Evolutionary conservation across 2,888 invertebrate genomes (phyloP).

Genomic region (Oxyteleia sp.): DNA sequence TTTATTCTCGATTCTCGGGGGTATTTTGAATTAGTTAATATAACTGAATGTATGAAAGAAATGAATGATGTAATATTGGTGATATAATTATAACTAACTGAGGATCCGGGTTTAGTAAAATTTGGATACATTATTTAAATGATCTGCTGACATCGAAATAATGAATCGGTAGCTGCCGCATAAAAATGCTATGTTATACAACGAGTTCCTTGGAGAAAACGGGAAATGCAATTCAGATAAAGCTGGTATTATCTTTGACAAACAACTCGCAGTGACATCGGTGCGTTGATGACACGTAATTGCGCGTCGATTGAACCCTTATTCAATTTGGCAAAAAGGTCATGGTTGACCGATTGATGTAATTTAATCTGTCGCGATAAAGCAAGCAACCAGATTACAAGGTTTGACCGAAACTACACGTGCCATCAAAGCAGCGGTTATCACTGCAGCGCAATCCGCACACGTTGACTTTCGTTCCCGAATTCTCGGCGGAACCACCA

Average conservation of each 20-base stretch:
- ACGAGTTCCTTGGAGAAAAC: slow-evolving; percentile 52
- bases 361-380: neutral
- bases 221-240: slow-evolving; percentile 27
- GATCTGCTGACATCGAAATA: slow-evolving; percentile 40
- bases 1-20: no score
- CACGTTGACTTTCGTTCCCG: slow-evolving; percentile 20
- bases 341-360: neutral
- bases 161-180: slow-evolving; percentile 38
- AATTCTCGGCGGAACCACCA: slow-evolving; percentile 51
- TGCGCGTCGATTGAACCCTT: neutral
- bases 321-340: neutral
- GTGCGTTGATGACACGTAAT: neutral
- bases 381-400: no score
- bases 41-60: no score
- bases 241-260: slow-evolving; percentile 2
- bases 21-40: neutral
- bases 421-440: neutral
- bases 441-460: neutral
- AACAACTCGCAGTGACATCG: neutral
- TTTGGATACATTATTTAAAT: slow-evolving; percentile 46
- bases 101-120: slow-evolving; percentile 25
- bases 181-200: slow-evolving; percentile 22
- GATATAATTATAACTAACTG: slow-evolving; percentile 23
- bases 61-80: no score
- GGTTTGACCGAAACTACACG: neutral